Conservation (phyloP, 2,113 vertebrate species). For the Salminus brasiliensis region DNA sequence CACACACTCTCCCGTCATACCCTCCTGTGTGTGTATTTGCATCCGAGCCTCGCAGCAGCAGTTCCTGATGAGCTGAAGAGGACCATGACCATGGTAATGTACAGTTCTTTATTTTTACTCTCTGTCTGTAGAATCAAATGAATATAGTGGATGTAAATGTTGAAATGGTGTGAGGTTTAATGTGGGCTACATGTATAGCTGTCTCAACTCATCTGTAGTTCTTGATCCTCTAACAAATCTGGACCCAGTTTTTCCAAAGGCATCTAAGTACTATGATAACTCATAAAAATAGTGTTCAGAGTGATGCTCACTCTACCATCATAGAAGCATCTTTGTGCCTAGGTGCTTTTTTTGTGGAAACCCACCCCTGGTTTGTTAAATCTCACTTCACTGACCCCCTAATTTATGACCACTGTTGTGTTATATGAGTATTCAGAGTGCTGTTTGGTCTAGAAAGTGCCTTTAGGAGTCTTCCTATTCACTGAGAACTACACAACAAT, state of each 20-base stretch:
- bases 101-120: conserved; percentile 33
- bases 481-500: neutral
- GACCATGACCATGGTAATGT: conserved; percentile 71
- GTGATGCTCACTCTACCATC: no score
- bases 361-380: no score
- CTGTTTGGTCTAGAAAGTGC: neutral
- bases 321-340: no score
- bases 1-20: neutral
- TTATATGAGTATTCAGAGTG: neutral
- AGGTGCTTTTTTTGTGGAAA: no score
- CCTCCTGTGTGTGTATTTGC: conserved; percentile 54
- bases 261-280: no score
- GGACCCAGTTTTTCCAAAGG: no score
- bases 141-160: neutral
- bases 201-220: no score
- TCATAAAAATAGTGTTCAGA: no score
- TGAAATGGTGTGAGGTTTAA: neutral
- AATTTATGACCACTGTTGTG: neutral
- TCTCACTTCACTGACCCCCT: neutral
- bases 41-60: conserved; percentile 50
- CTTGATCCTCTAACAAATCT: no score
- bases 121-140: neutral
- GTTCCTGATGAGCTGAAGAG: conserved; percentile 60
- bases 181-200: no score
- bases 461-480: neutral